Evolutionary conservation across 2,888 invertebrate species (phyloP), one percentile per base, ranked within the genome.

Genomic region (Nebria salina): DNA sequence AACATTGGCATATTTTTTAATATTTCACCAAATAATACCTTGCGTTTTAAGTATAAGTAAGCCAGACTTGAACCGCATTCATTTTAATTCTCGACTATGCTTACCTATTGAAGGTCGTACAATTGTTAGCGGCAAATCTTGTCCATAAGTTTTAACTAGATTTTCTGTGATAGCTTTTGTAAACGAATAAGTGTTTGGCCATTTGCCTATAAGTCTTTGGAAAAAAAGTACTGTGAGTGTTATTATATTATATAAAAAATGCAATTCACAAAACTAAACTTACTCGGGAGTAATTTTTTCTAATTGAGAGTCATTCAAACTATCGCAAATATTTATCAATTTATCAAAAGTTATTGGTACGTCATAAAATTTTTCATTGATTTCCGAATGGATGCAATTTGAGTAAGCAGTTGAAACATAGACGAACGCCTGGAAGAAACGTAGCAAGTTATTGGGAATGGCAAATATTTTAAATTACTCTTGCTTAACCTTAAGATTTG

Each of bases 401-500:
- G 66, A 66, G 41, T 43, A 65, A 13, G 15, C 41, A 2, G 66
- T 76, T 8, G 76, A 76, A 13, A 76, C 41, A 42, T 76, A 7
- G 13, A 54, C 54, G 3, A 54, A 54, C 8, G 54, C 7, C 54
- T 54, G 54, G 65, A n/a, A 6, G 65, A 26, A 13, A 65, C 34
- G 41, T 75, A 54, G 54, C 8, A 7, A 7, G 54, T 54, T 54
- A 5, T 1, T 34, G 5, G 5, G 34, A 34, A 4, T 54, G 54
- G 7, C 0, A 42, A 73, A 43, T 20, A 7, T 13, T 15, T 41
- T 25, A 26, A 25, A 25, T 26, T 11, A 9, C 1, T n/a, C 4
- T 11, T 26, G 11, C 7, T 7, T 5, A 26, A 90, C 89, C 88
- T 92, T 92, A 25, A 95, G 87, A 74, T 92, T 89, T 2, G 89